phyloP scores from a whole-genome alignment of 2,888 invertebrate genomes.

The Opisthograptis luteolata region DNA sequence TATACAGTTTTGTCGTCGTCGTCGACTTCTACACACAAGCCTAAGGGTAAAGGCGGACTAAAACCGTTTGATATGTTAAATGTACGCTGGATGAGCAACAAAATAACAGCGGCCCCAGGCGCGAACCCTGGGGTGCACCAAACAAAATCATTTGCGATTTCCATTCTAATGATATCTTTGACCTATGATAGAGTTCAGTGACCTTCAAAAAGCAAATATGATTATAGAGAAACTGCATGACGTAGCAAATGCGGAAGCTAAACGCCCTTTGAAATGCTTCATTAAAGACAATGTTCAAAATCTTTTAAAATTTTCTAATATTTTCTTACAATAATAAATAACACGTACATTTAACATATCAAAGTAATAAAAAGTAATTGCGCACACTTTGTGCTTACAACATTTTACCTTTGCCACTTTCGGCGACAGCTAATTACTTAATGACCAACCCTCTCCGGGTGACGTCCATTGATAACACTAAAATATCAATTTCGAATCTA shows the following conservation, averaged over 20 bases:
- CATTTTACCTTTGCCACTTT: constrained; percentile 53
- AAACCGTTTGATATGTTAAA: constrained; percentile 62
- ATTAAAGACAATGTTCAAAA: constrained; percentile 12
- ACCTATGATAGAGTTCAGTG: no score
- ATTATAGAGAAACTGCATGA: background rate
- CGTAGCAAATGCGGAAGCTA: background rate
- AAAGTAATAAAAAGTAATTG: constrained; percentile 56
- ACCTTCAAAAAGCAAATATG: background rate
- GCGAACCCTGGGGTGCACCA: constrained; percentile 17
- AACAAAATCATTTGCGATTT: background rate
- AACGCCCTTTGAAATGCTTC: constrained; percentile 26
- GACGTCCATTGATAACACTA: constrained; percentile 65
- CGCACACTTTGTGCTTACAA: constrained; percentile 74
- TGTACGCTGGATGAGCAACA: constrained; percentile 44
- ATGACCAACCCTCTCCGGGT: constrained; percentile 57
- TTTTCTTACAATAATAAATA: constrained; percentile 28
- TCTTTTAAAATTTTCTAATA: constrained; percentile 2
- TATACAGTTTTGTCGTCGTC: constrained; percentile 58
- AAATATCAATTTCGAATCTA: constrained; percentile 81
- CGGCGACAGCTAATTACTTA: constrained; percentile 53
- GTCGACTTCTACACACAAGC: constrained; percentile 74
- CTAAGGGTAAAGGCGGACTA: constrained; percentile 80
- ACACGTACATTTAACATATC: constrained; percentile 66
- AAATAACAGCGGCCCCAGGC: constrained; percentile 31
- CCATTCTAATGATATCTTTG: background rate